These are phyloP conservation scores for Drosophila putrida DNA, from an alignment of 2,888 invertebrate species.

Conservation along the genomic window DNA sequence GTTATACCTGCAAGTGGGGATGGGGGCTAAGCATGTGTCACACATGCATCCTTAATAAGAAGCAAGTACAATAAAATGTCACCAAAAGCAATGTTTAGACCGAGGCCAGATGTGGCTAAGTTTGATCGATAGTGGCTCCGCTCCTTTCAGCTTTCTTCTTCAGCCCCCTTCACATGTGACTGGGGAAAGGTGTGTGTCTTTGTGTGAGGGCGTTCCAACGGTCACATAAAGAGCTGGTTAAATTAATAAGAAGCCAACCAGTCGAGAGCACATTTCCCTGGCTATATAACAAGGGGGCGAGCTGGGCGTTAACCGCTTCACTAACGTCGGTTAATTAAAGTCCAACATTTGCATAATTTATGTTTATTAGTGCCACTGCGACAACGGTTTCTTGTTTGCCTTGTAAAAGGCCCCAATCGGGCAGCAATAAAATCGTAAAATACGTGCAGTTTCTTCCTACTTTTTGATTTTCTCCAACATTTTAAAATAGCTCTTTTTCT, in stretches of 20 bases:
- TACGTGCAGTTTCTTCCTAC: constrained; percentile 21
- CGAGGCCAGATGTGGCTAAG: constrained; percentile 36
- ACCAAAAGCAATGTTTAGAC: constrained; percentile 53
- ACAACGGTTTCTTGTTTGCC: background rate
- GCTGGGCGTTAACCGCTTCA: constrained; percentile 42
- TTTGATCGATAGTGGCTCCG: constrained; percentile 76
- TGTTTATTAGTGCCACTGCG: constrained; percentile 57
- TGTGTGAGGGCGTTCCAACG: constrained; percentile 44
- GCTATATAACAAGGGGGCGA: constrained; percentile 40
- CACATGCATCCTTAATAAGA: constrained; percentile 64
- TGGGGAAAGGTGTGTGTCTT: constrained; percentile 17
- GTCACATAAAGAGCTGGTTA: constrained; percentile 60
- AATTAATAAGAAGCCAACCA: constrained; percentile 71
- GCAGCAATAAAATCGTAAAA: constrained; percentile 53
- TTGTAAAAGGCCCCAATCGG: constrained; percentile 26
- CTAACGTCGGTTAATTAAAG: constrained; percentile 65
- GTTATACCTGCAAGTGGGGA: constrained; percentile 24
- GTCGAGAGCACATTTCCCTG: constrained; percentile 39
- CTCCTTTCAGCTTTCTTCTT: constrained; percentile 15
- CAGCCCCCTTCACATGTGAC: constrained; percentile 23
- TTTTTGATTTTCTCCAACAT: constrained; percentile 22
- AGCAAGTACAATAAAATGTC: constrained; percentile 67
- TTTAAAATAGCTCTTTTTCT: constrained; percentile 9
- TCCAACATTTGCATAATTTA: constrained; percentile 75
- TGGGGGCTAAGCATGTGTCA: constrained; percentile 59